Evolutionary conservation across 2,888 invertebrate species (phyloP), one percentile per base, ranked within the genome.

Genomic region (Sesia apiformis): DNA sequence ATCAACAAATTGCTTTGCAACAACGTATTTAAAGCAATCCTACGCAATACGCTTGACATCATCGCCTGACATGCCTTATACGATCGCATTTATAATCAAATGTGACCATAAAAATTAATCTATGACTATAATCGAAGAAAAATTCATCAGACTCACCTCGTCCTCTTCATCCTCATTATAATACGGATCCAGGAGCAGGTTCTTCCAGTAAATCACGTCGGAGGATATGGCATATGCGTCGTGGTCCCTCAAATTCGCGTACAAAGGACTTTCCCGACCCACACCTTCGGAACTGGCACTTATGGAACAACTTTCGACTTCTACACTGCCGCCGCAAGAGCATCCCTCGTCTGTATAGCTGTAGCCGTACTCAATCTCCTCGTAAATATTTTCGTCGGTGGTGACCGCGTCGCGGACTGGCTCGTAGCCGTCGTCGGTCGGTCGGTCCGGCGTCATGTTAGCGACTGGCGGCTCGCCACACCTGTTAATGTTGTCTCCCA

Each of bases 91-190:
- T 23, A 23, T 23, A 23, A 23, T 23, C 23, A 23, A 23, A 23
- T 2, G 23, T 23, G 23, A 23, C 23, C 23, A 23, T 23, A 23
- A 23, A 23, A 23, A 23, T 23, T 23, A 23, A 23, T 23, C 23
- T 23, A 23, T 23, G 23, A 23, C 7, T 6, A 42, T 3, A 7
- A 42, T 42, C 42, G 5, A 42, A 42, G 5, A 42, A 42, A 42
- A 42, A 42, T 23, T 23, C 23, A 23, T 23, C 23, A 23, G 39
- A 68, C 90, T 80, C 60, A 90, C 90, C 81, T 89, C 90, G 60
- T 91, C 91, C 57, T 91, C 90, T 59, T 90, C 90, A 53, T 91
- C 91, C 54, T 91, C 91, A 55, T 89, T 90, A 65, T 85, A 89
- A 63, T 74, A 90, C 3, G 89, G 87, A 60, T 90, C 84, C 62